Base-by-base conservation (phyloP, 2,888 invertebrate species). In the Sphaerophoria taeniata region DNA sequence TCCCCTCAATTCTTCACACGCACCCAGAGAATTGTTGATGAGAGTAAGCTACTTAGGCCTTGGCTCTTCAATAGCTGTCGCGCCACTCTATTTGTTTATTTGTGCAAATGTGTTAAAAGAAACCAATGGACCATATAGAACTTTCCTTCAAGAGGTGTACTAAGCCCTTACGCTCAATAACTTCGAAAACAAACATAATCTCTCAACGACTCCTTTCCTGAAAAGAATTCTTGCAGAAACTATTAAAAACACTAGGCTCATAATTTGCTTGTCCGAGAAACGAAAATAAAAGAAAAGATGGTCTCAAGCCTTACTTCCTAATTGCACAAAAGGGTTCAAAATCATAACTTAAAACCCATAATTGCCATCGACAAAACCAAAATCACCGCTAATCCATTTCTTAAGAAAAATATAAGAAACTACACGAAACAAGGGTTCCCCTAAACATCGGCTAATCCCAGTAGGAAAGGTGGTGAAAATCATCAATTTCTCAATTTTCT, bases 401-500 rank as follows among this genome's bases (percentile, higher is more conserved):
- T 24, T 39, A 63, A 6, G 14, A 9, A n/a, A 51, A 51, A 67
- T 16, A 7, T n/a, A 51, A 36, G 36, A 1, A 31, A 4, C 36
- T 4, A 12, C 2, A 24, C 7, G 34, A 4, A 49, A 34, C 7
- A 9, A 36, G 43, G 7, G 61, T n/a, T n/a, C 12, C 53, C 51
- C 6, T 34, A 14, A 36, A 49, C 34, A 14, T 49, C 34, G 5
- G 11, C 49, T 67, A 39, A 67, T 53, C 67, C 67, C 39, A 12
- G 0, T 4, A 6, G 6, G 1, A 61, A 24, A 39, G 51, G 24
- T 36, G 16, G 51, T 39, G 51, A 67, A 53, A 67, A 65, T 65
- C 49, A 33, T 16, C 6, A 31, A 65, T 58, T 39, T 58, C 33
- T 36, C 53, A 67, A 67, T 63, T 67, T 67, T 67, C 63, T 33